phyloP scores from a whole-genome alignment of 2,797 vertebrate species.

The Acomys russatus region DNA sequence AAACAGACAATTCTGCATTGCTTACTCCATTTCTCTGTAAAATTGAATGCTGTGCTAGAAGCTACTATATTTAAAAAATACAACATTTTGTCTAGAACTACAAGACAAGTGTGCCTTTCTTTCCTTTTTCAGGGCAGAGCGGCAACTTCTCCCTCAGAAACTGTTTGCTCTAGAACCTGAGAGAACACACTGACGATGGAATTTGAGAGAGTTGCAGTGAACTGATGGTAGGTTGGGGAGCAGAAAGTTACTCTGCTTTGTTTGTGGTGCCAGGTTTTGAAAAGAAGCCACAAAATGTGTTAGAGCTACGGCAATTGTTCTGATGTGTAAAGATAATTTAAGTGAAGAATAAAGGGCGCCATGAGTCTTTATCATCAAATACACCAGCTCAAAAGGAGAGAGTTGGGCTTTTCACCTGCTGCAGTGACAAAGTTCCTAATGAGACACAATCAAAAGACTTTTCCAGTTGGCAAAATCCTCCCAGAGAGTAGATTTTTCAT shows the following conservation, averaged over 20 bases:
- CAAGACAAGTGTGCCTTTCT: neutral
- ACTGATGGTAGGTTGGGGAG: neutral
- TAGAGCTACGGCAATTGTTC: neutral
- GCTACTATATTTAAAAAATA: neutral
- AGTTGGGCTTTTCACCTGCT: neutral
- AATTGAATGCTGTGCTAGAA: neutral
- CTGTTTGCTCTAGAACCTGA: neutral
- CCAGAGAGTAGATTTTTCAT: neutral
- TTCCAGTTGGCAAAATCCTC: neutral
- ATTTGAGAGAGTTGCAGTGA: neutral
- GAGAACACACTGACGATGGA: neutral
- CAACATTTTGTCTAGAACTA: neutral
- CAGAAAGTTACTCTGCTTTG: neutral
- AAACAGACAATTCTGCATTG: neutral
- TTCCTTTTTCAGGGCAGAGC: neutral
- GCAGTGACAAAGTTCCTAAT: neutral
- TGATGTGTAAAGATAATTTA: neutral
- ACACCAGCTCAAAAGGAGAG: constrained; percentile 21
- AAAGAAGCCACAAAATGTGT: neutral
- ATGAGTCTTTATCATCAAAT: neutral
- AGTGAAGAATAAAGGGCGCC: neutral
- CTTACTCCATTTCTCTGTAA: neutral
- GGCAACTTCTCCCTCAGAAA: neutral
- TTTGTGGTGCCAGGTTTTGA: neutral
- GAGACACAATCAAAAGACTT: neutral